phyloP scores from a whole-genome alignment of 2,113 vertebrate genomes.

The Pionites leucogaster region DNA sequence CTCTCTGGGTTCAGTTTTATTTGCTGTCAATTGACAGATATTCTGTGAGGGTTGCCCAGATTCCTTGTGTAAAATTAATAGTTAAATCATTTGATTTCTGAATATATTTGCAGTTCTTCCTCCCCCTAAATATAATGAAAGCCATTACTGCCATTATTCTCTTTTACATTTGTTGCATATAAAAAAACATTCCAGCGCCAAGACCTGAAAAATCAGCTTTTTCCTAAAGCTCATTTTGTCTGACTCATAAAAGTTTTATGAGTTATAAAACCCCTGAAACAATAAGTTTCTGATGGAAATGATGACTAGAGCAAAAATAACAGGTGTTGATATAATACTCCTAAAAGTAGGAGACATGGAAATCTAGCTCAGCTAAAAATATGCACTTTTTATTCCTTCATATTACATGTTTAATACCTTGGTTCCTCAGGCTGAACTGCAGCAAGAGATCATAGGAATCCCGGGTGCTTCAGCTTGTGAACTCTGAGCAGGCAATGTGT shows the following conservation, averaged over 20 bases:
- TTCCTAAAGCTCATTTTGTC: slow-evolving; percentile 2
- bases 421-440: background rate
- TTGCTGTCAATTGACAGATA: background rate
- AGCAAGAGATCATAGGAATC: background rate
- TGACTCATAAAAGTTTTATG: slow-evolving; percentile 16
- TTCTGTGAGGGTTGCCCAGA: background rate
- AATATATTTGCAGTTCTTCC: slow-evolving; percentile 13
- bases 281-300: slow-evolving; percentile 38
- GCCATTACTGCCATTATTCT: background rate
- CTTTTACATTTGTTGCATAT: slow-evolving; percentile 7
- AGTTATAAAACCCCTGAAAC: slow-evolving; percentile 36
- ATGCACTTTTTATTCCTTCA: background rate
- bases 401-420: background rate
- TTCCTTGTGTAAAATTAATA: background rate
- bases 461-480: background rate
- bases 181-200: background rate
- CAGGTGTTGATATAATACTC: slow-evolving; percentile 21
- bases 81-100: background rate
- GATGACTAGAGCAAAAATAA: slow-evolving; percentile 25
- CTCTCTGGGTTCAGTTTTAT: background rate
- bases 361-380: slow-evolving; percentile 12
- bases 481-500: slow-evolving; percentile 26
- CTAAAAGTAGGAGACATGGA: background rate
- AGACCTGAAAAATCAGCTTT: slow-evolving; percentile 28
- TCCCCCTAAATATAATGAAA: slow-evolving; percentile 3